Conservation (phyloP, 2,113 vertebrate genomes). For the Ceyx melanurus region DNA sequence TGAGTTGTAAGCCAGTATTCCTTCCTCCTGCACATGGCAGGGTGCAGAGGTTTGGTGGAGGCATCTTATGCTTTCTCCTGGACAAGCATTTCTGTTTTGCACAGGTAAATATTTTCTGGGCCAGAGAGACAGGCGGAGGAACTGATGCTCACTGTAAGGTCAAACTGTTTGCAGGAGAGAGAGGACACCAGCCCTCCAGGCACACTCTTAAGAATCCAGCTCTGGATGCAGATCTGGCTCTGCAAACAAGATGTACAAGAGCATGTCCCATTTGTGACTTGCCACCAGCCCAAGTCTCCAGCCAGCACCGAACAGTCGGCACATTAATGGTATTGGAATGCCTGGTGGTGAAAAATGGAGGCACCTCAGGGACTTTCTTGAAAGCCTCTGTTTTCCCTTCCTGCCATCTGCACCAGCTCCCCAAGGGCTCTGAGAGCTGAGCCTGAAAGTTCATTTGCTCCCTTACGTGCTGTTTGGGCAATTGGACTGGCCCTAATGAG, state of each 20-base stretch:
- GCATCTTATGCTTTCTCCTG: neutral
- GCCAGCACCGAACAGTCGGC: neutral
- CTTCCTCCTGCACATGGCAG: neutral
- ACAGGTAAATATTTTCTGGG: conserved; percentile 5
- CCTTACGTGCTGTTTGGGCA: neutral
- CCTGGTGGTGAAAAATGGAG: conserved; percentile 11
- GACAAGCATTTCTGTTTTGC: neutral
- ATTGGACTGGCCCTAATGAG: neutral
- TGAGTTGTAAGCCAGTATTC: neutral
- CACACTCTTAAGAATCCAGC: neutral
- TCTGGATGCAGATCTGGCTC: conserved; percentile 1
- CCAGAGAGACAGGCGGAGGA: neutral
- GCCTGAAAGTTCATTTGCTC: neutral
- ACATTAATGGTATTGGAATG: neutral
- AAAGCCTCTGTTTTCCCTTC: neutral
- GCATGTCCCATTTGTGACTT: neutral
- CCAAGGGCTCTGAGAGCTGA: neutral
- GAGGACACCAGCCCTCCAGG: neutral
- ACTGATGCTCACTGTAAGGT: neutral
- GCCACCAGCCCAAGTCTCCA: neutral
- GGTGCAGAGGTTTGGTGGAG: neutral
- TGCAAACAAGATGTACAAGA: neutral
- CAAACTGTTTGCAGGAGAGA: neutral
- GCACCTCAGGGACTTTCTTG: neutral
- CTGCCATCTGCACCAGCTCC: neutral